These are phyloP conservation scores for Acronicta leporina DNA, from an alignment of 2,888 invertebrate species.

Conservation along the genomic window DNA sequence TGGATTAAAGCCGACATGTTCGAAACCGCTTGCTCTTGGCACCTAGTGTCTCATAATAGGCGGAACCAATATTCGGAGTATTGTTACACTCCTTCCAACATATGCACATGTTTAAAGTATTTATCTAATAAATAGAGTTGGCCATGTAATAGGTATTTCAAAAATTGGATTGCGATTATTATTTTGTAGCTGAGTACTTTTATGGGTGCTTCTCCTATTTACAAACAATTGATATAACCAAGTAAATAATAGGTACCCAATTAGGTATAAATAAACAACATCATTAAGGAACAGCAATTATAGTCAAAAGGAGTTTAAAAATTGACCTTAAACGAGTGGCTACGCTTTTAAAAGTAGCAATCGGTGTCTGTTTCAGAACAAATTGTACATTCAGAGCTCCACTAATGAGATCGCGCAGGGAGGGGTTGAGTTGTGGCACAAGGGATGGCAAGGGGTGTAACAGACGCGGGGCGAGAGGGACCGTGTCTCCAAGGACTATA, in stretches of 20 bases:
- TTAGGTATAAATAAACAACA: constrained; percentile 43
- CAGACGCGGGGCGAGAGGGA: constrained; percentile 53
- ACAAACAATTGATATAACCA: constrained; percentile 12
- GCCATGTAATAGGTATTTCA: not conserved
- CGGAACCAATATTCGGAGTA: constrained; percentile 19
- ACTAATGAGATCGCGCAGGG: constrained; percentile 83
- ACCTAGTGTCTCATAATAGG: constrained; percentile 59
- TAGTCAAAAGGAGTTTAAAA: constrained; percentile 54
- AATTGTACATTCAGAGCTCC: constrained; percentile 85
- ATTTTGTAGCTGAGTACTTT: too few relatives aligned
- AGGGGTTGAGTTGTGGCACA: constrained; percentile 69
- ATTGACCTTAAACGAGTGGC: constrained; percentile 75
- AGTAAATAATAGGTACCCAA: constrained; percentile 24
- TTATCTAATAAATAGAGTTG: not conserved
- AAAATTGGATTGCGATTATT: too few relatives aligned
- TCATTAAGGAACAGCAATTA: constrained; percentile 55
- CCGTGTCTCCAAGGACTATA: constrained; percentile 81
- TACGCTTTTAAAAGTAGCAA: constrained; percentile 81
- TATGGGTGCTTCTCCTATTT: not conserved
- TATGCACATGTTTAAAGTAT: not conserved
- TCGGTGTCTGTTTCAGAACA: constrained; percentile 85
- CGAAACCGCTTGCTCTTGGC: constrained; percentile 73
- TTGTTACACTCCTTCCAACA: not conserved
- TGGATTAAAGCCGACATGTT: constrained; percentile 82
- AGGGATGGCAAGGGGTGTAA: constrained; percentile 58